Evolutionary conservation across 2,888 invertebrate species (phyloP).

Genomic region (Cerastis leucographa): DNA sequence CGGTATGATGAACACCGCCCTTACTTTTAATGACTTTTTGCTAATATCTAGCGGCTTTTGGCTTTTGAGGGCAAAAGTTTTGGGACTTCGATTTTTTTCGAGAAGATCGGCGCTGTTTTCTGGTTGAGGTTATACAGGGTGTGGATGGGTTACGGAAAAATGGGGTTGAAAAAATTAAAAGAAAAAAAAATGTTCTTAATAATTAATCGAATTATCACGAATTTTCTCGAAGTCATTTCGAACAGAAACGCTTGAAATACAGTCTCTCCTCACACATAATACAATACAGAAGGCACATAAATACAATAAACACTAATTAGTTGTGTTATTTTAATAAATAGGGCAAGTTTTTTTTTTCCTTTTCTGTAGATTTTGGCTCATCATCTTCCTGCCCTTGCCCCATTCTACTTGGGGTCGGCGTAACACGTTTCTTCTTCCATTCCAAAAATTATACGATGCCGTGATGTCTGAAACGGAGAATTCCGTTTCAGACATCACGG

Average conservation of each 20-base stretch:
- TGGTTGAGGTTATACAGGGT: constrained; percentile 18
- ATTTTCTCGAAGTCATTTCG: not conserved
- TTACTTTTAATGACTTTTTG: constrained; percentile 91
- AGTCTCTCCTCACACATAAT: too few species aligned
- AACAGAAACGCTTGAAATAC: not conserved
- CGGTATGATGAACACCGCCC: constrained; percentile 88
- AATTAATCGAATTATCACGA: not conserved
- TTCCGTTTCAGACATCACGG: too few species aligned
- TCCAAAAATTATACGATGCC: too few species aligned
- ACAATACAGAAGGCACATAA: too few species aligned
- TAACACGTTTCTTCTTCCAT: too few species aligned
- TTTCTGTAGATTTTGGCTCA: too few species aligned
- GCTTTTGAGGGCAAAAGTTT: constrained; percentile 79
- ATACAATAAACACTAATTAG: too few species aligned
- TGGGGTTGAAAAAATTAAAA: not conserved
- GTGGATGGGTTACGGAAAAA: constrained; percentile 17
- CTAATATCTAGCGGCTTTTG: constrained; percentile 87
- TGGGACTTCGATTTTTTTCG: constrained; percentile 64
- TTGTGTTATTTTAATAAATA: too few species aligned
- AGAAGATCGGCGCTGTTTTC: constrained; percentile 41
- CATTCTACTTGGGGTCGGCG: too few species aligned
- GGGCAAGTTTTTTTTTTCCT: too few species aligned
- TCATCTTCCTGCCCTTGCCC: too few species aligned
- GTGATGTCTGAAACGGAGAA: too few species aligned
- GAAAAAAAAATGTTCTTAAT: not conserved